Conservation (phyloP, 1,140 invertebrate species). For the Coptotermes formosanus region DNA sequence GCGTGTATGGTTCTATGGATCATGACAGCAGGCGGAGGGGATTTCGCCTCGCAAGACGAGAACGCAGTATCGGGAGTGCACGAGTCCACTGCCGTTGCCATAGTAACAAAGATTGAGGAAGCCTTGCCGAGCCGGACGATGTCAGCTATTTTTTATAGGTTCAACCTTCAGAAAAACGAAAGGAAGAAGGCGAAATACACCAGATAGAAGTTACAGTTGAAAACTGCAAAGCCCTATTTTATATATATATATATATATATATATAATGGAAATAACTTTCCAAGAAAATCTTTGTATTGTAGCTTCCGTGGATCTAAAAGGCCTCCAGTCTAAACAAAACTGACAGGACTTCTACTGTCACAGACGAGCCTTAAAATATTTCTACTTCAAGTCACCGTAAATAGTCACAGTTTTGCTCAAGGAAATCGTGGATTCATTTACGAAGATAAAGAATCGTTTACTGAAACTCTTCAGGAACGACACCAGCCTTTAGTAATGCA, state of each 20-base stretch:
- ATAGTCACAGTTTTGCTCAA: too few species aligned
- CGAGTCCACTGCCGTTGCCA: constrained; percentile 28
- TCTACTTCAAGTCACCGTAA: not conserved
- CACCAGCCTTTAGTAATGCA: too few species aligned
- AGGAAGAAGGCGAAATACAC: not conserved
- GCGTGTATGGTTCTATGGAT: not conserved
- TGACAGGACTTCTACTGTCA: not conserved
- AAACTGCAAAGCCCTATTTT: not conserved
- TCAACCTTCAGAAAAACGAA: not conserved
- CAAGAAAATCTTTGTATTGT: not conserved
- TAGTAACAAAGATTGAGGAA: constrained; percentile 29
- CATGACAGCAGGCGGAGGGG: not conserved
- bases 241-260: constrained; percentile 4
- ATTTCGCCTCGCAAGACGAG: not conserved
- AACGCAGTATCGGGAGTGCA: not conserved
- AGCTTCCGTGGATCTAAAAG: not conserved
- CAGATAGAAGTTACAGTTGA: not conserved
- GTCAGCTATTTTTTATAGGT: constrained; percentile 19
- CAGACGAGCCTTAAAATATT: not conserved
- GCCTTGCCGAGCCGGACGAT: not conserved
- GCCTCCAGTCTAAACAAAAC: not conserved
- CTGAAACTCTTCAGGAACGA: too few species aligned
- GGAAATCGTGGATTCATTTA: too few species aligned
- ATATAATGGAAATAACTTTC: not conserved
- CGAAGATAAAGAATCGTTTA: too few species aligned